These are phyloP conservation scores for Pristionchus maxplancki DNA, from an alignment of 2,888 invertebrate genomes.

Conservation along the genomic window DNA sequence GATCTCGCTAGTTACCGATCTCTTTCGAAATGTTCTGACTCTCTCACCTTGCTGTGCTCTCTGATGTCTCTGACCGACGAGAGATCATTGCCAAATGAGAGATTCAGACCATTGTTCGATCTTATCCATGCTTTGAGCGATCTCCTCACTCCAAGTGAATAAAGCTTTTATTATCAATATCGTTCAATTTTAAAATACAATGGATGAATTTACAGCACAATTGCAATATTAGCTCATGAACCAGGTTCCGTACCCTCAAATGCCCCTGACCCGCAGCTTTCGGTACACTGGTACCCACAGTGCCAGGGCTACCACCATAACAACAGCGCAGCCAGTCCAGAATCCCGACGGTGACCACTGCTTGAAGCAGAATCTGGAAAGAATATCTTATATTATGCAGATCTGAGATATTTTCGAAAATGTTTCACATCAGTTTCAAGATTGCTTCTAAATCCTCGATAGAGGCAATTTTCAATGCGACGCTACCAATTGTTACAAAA, in stretches of 20 bases:
- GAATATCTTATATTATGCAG: too few species aligned
- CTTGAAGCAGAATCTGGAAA: slow-evolving; percentile 10
- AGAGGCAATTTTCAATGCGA: too few species aligned
- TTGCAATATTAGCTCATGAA: too few species aligned
- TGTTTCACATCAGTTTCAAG: too few species aligned
- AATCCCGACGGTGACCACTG: neutral
- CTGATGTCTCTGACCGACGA: too few species aligned
- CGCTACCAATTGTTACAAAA: too few species aligned
- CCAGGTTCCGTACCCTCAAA: neutral
- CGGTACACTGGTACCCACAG: neutral
- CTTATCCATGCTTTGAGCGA: neutral
- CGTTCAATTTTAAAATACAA: neutral
- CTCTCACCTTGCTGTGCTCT: too few species aligned
- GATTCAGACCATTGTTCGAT: too few species aligned
- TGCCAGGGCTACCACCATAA: neutral
- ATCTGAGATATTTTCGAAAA: too few species aligned
- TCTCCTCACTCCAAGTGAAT: slow-evolving; percentile 26
- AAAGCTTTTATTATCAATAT: neutral
- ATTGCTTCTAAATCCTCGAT: too few species aligned
- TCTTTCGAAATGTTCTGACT: too few species aligned
- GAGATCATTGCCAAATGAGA: too few species aligned
- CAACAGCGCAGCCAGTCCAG: neutral
- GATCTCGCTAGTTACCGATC: neutral
- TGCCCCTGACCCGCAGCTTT: neutral
- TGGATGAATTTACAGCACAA: neutral